Base-by-base conservation (phyloP, 2,888 invertebrate species). In the Latheticus oryzae region DNA sequence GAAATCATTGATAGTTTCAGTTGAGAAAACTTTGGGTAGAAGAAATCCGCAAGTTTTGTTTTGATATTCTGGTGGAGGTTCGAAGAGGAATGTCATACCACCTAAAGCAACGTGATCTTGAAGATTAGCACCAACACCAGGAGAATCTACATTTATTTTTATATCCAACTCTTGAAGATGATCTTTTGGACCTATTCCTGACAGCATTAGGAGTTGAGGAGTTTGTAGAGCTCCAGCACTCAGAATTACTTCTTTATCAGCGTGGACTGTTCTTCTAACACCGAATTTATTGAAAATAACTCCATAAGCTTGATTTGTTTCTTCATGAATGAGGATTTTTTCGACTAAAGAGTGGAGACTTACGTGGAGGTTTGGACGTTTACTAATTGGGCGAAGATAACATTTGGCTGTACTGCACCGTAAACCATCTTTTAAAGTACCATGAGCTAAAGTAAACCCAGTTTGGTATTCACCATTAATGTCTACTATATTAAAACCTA, bases 401-500 rank as follows among this genome's bases (percentile, higher is more conserved):
- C 88, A 93, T 78, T 93, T 94, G 5, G 92, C 89, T 0, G 91
- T 86, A 69, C 93, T 93, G 72, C 93, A 93, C 26, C 94, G 82
- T 1, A 92, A 79, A 0, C 94, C 94, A 53, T 93, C 82, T 2
- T 89, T 80, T 1, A 93, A 70, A 0, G 93, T 93, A 0, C 87
- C 93, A 62, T 90, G 91, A 0, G 92, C 86, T 19, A 85, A 81
- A 0, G 87, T 86, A 65, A 93, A 91, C 0, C 93, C 94, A 0
- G 88, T 87, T 78, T 94, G 94, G n/a, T 78, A 81, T 32, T 81
- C 82, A 0, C 93, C 93, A 74, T 94, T 95, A 0, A 89, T 82
- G 72, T 95, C 94, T 0, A 83, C 70, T 8, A 85, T 81, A 1
- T 81, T 80, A 73, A 91, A 91, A 0, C 91, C 89, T 63, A 91